Conservation (phyloP, 1,140 invertebrate species). For the Steinernema khuongi region DNA sequence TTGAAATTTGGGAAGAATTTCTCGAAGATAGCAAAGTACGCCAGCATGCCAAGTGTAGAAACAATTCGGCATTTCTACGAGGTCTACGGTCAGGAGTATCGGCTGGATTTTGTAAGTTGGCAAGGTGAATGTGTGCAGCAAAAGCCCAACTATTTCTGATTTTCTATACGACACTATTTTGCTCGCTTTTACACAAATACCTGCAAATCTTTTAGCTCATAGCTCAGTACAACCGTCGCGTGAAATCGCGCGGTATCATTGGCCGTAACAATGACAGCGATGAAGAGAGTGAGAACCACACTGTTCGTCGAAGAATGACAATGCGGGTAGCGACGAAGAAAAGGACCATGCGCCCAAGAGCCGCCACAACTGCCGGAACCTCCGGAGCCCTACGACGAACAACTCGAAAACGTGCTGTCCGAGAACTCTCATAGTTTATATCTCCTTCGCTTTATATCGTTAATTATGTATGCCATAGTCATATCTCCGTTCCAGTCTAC, state of each 20-base stretch:
- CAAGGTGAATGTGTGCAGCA: too few relatives aligned
- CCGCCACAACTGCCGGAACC: not conserved
- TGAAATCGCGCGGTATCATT: not conserved
- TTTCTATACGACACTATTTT: too few relatives aligned
- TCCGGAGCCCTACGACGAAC: not conserved
- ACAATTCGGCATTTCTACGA: not conserved
- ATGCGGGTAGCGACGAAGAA: not conserved
- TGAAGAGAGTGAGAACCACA: not conserved
- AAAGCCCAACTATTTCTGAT: too few relatives aligned
- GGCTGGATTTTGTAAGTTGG: not conserved
- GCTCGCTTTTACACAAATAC: not conserved
- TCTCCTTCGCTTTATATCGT: too few relatives aligned
- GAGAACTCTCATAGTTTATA: not conserved
- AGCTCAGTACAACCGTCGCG: not conserved
- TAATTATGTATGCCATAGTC: too few relatives aligned
- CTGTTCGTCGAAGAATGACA: not conserved
- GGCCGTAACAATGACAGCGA: not conserved
- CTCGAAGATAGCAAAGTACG: not conserved
- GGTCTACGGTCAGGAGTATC: not conserved
- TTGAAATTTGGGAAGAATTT: not conserved
- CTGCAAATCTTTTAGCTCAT: not conserved
- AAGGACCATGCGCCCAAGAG: not conserved
- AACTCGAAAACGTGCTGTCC: not conserved
- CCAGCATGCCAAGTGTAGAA: not conserved
- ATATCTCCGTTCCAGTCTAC: too few relatives aligned